phyloP scores from a whole-genome alignment of 2,888 invertebrate species.

The Clitarchus hookeri region DNA sequence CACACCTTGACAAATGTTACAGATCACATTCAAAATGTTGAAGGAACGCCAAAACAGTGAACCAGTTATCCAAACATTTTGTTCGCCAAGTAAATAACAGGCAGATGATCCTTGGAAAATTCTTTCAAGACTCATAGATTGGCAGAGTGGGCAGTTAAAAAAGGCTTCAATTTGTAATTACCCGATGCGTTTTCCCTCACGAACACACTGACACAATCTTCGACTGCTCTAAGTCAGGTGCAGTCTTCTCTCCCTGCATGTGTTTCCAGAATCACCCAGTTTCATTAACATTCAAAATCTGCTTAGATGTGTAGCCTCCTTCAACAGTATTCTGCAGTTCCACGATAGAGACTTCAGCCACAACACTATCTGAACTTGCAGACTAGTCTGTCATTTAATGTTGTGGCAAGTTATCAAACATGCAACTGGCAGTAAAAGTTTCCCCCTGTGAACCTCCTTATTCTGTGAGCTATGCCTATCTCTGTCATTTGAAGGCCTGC shows the following conservation, averaged over 20 bases:
- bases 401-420: neutral
- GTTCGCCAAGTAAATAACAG: slow-evolving; percentile 20
- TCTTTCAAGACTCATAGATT: slow-evolving; percentile 20
- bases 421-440: neutral
- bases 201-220: neutral
- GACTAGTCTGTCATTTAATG: neutral
- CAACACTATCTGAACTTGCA: neutral
- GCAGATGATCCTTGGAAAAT: neutral
- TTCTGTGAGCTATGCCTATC: neutral
- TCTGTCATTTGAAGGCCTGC: no score
- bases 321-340: neutral
- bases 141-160: neutral
- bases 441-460: neutral
- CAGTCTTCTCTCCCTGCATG: neutral
- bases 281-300: neutral
- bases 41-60: neutral
- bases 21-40: neutral
- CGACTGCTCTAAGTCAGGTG: neutral
- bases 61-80: slow-evolving; percentile 23
- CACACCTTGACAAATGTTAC: neutral
- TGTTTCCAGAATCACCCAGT: neutral
- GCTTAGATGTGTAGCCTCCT: neutral
- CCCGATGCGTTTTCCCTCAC: slow-evolving; percentile 23
- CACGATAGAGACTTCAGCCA: neutral
- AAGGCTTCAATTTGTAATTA: slow-evolving; percentile 20